Conservation (phyloP, 2,113 vertebrate genomes). For the Lepus europaeus region DNA sequence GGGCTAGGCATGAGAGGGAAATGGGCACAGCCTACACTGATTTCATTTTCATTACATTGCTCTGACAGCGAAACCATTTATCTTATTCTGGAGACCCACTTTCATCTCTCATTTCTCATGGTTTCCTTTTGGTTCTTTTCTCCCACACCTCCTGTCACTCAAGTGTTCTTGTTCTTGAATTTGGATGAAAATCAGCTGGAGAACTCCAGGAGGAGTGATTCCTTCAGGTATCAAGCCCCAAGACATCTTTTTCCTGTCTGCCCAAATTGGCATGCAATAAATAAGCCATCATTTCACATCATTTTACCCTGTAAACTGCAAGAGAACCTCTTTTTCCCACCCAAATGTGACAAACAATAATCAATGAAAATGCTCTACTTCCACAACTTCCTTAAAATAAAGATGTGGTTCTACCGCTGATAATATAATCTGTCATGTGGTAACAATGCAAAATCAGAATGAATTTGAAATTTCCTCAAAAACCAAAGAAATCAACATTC, state of each 20-base stretch:
- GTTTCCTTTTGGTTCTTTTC: background rate
- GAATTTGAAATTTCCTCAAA: conserved; percentile 28
- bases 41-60: conserved; percentile 84
- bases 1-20: conserved; percentile 76
- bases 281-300: conserved; percentile 12
- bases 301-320: background rate
- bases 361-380: conserved; percentile 49
- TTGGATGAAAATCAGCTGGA: conserved; percentile 81
- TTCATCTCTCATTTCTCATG: conserved; percentile 10
- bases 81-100: conserved; percentile 74
- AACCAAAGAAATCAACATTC: conserved; percentile 14
- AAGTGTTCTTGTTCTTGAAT: conserved; percentile 79
- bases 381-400: background rate
- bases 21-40: conserved; percentile 73
- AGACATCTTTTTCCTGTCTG: conserved; percentile 57
- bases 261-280: conserved; percentile 8
- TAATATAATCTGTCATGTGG: conserved; percentile 28
- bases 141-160: conserved; percentile 45
- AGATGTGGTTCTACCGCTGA: conserved; percentile 4
- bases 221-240: conserved; percentile 46
- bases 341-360: conserved; percentile 59
- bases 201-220: conserved; percentile 71
- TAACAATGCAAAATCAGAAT: conserved; percentile 64
- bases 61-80: conserved; percentile 79
- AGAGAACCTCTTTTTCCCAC: background rate